phyloP scores from a whole-genome alignment of 1,140 invertebrate genomes.

The Matsumurasca onukii region DNA sequence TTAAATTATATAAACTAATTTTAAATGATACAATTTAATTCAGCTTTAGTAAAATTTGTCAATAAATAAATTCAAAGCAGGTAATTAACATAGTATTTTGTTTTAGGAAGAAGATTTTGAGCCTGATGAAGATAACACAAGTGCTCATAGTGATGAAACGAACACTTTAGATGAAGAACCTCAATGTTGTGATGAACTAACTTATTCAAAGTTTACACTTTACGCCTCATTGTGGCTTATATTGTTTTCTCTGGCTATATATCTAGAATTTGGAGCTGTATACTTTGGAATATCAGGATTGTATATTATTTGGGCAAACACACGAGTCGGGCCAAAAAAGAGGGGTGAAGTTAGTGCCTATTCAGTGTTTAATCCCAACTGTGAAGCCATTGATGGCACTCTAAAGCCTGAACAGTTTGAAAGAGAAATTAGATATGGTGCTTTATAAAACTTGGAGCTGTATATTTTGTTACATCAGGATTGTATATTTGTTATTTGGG shows the following conservation, averaged over 20 bases:
- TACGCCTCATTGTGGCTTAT: slow-evolving; percentile 62
- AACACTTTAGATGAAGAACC: slow-evolving; percentile 21
- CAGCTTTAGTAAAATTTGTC: too few species aligned
- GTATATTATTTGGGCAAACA: slow-evolving; percentile 82
- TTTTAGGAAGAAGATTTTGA: slow-evolving; percentile 6
- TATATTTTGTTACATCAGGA: too few species aligned
- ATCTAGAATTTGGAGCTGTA: slow-evolving; percentile 86
- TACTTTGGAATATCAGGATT: slow-evolving; percentile 82
- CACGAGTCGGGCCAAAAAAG: slow-evolving; percentile 67
- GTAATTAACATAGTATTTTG: too few species aligned
- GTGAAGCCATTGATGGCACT: slow-evolving; percentile 88
- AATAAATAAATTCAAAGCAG: too few species aligned
- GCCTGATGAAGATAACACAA: neutral
- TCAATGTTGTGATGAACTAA: slow-evolving; percentile 33
- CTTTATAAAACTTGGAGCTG: too few species aligned
- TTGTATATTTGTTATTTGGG: too few species aligned
- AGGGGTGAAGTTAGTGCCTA: slow-evolving; percentile 88
- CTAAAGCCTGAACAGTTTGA: slow-evolving; percentile 95
- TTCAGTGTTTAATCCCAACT: slow-evolving; percentile 96
- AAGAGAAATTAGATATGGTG: slow-evolving; percentile 72
- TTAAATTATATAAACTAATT: too few species aligned
- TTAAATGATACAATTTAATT: too few species aligned
- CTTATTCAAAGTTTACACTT: slow-evolving; percentile 44
- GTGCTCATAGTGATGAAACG: neutral
- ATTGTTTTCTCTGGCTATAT: slow-evolving; percentile 66